Percentiles rank a stretch among this genome's conserved stretches.
These are phyloP conservation scores for Psilopsiagon aymara DNA, from an alignment of 2,113 vertebrate species.

Conservation along the genomic window DNA sequence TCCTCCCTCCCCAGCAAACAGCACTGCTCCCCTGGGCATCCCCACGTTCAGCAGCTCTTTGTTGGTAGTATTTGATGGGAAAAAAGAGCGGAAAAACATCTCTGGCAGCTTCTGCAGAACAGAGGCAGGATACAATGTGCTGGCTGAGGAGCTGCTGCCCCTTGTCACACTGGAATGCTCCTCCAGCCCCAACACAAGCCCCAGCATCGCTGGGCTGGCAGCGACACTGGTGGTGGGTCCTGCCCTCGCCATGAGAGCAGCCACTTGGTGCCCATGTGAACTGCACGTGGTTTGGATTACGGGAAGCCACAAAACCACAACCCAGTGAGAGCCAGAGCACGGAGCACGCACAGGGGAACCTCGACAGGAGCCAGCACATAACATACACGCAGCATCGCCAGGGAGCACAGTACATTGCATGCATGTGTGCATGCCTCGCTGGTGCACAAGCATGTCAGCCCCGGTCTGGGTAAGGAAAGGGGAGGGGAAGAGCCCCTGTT, in stretches of 20 bases:
- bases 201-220: neutral
- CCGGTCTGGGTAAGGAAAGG: neutral
- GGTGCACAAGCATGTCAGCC: neutral
- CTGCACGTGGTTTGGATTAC: neutral
- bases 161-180: neutral
- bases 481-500: neutral
- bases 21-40: neutral
- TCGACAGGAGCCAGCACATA: neutral
- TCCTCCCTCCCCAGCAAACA: neutral
- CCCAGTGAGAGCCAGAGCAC: neutral
- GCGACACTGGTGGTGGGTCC: neutral
- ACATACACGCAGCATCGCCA: accelerated
- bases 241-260: accelerated
- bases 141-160: slow-evolving; percentile 1
- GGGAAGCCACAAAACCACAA: neutral
- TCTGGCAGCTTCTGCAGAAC: neutral
- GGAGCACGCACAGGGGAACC: neutral
- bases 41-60: neutral
- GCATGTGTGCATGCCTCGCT: neutral
- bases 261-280: neutral
- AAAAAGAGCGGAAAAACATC: neutral
- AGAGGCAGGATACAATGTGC: neutral
- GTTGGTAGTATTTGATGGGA: neutral
- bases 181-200: neutral
- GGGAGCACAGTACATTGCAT: neutral